phyloP scores from a whole-genome alignment of 2,797 vertebrate species.

The Myoxocephalus aenaeus region DNA sequence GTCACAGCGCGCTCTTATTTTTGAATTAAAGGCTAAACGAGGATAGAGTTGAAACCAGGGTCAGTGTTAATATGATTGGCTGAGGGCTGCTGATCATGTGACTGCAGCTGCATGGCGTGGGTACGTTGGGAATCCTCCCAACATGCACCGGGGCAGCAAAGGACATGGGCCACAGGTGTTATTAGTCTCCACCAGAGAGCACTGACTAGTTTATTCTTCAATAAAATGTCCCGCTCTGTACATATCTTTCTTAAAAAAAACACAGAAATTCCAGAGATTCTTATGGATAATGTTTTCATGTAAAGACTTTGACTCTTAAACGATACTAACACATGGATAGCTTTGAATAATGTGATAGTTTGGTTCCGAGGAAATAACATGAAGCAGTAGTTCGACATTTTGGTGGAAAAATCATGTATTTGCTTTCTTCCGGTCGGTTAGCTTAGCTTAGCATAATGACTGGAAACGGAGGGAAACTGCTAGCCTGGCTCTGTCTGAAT shows the following conservation, averaged over 20 bases:
- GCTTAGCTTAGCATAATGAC: conserved; percentile 10
- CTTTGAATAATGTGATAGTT: background rate
- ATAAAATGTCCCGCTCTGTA: background rate
- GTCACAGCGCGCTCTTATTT: background rate
- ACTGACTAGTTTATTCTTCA: background rate
- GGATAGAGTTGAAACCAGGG: background rate
- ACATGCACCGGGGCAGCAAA: background rate
- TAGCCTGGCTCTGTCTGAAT: background rate
- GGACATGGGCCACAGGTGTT: too few species aligned
- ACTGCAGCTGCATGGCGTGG: background rate
- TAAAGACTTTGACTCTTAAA: too few species aligned
- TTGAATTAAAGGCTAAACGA: background rate
- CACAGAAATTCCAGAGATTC: background rate
- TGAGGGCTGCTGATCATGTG: background rate
- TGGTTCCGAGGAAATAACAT: background rate
- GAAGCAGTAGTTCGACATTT: background rate
- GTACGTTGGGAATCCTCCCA: background rate
- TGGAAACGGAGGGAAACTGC: background rate
- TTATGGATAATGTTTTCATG: background rate
- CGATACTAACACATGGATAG: too few species aligned
- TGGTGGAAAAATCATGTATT: background rate
- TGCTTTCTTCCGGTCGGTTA: background rate
- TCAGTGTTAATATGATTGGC: background rate
- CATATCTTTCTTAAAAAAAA: background rate
- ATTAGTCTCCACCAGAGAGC: background rate